phyloP scores from a whole-genome alignment of 1,140 invertebrate species.

The Pissodes strobi region DNA sequence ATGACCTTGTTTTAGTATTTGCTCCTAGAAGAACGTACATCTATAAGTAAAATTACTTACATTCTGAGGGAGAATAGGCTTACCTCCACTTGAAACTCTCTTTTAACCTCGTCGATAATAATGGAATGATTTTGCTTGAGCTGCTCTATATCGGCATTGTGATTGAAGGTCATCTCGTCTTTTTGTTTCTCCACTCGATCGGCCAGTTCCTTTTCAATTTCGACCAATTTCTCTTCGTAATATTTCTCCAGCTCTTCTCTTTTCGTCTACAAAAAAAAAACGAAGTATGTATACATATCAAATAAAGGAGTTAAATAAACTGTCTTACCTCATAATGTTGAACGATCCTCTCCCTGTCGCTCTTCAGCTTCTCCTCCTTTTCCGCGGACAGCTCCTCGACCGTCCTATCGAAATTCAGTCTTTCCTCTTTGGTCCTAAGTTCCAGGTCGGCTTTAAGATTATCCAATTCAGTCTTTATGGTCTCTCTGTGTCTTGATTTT shows the following conservation, averaged over 20 bases:
- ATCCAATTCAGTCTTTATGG: constrained; percentile 54
- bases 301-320: too few relatives aligned
- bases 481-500: constrained; percentile 55
- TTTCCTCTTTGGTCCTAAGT: constrained; percentile 55
- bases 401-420: constrained; percentile 52
- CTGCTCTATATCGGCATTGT: constrained; percentile 58
- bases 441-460: constrained; percentile 55
- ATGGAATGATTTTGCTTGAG: constrained; percentile 59
- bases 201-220: constrained; percentile 55
- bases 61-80: constrained; percentile 11
- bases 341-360: constrained; percentile 34
- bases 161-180: constrained; percentile 57
- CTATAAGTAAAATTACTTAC: too few relatives aligned
- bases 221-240: constrained; percentile 53
- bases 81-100: constrained; percentile 65
- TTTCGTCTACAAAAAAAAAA: constrained; percentile 54
- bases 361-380: constrained; percentile 56
- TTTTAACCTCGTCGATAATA: constrained; percentile 62
- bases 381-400: constrained; percentile 55
- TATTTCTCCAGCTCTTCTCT: constrained; percentile 56
- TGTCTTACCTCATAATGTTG: constrained; percentile 27
- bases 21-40: constrained; percentile 56
- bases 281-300: background rate
- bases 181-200: constrained; percentile 57
- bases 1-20: constrained; percentile 66